Conservation (phyloP, 2,888 invertebrate genomes). For the Trilocha varians region DNA sequence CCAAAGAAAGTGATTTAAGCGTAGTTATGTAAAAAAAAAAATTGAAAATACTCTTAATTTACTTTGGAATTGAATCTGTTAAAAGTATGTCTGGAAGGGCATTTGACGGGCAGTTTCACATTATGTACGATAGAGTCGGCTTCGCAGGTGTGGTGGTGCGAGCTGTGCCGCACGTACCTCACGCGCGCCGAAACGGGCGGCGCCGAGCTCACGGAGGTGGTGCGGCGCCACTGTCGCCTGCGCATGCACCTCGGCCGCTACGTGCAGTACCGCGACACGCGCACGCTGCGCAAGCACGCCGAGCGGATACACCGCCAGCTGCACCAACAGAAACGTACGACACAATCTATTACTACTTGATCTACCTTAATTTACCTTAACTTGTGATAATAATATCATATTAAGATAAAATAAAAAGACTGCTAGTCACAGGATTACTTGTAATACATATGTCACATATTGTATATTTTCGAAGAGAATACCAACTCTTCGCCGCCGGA, state of each 20-base stretch:
- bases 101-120: neutral
- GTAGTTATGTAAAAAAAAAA: too few species aligned
- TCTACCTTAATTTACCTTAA: too few species aligned
- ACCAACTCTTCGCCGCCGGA: too few species aligned
- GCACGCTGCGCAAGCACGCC: slow-evolving; percentile 80
- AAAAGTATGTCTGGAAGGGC: too few species aligned
- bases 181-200: slow-evolving; percentile 68
- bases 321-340: slow-evolving; percentile 58
- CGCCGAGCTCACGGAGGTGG: slow-evolving; percentile 71
- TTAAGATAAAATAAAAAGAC: too few species aligned
- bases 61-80: too few species aligned
- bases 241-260: slow-evolving; percentile 84
- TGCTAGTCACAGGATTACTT: too few species aligned
- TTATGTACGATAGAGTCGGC: neutral
- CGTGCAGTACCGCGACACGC: slow-evolving; percentile 83
- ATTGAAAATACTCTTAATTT: too few species aligned
- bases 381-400: neutral
- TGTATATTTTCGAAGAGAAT: too few species aligned
- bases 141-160: slow-evolving; percentile 82
- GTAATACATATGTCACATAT: too few species aligned
- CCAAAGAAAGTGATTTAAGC: too few species aligned
- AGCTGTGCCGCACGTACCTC: slow-evolving; percentile 83
- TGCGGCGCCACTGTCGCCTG: slow-evolving; percentile 82
- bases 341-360: too few species aligned
- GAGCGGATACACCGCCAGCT: slow-evolving; percentile 78